Evolutionary conservation across 2,888 invertebrate species (phyloP).

Genomic region (Drosophila melanosoma): DNA sequence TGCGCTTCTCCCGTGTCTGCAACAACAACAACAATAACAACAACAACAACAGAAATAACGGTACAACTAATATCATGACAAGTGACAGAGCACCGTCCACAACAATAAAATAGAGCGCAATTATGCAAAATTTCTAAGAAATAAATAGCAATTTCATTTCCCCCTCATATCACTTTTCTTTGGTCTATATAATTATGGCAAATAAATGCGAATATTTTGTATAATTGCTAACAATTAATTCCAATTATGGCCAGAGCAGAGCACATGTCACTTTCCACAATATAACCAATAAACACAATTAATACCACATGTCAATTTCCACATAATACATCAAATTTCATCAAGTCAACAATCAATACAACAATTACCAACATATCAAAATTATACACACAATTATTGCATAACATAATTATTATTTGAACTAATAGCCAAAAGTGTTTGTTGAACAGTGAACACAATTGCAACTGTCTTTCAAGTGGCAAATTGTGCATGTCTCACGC

Average conservation of each 20-base stretch:
- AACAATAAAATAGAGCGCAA: conserved; percentile 43
- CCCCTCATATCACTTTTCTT: not conserved
- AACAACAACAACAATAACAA: conserved; percentile 14
- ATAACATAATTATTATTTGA: not conserved
- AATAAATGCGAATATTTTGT: not conserved
- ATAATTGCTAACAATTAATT: not conserved
- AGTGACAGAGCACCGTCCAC: conserved; percentile 15
- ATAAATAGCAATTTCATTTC: conserved; percentile 50
- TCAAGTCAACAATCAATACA: not conserved
- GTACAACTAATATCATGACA: not conserved
- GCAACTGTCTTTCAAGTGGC: not conserved
- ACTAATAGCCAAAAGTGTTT: not conserved
- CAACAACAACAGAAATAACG: not conserved
- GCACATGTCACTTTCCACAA: not conserved
- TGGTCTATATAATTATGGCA: conserved; percentile 8
- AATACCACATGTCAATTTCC: not conserved
- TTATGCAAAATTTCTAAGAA: conserved; percentile 54
- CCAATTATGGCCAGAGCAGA: not conserved
- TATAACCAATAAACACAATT: no score
- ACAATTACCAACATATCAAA: not conserved
- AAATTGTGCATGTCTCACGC: not conserved
- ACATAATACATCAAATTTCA: not conserved
- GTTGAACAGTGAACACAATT: no score
- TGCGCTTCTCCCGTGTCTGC: conserved; percentile 22
- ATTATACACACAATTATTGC: not conserved